phyloP scores from a whole-genome alignment of 2,888 invertebrate species.

The Apoda limacodes region DNA sequence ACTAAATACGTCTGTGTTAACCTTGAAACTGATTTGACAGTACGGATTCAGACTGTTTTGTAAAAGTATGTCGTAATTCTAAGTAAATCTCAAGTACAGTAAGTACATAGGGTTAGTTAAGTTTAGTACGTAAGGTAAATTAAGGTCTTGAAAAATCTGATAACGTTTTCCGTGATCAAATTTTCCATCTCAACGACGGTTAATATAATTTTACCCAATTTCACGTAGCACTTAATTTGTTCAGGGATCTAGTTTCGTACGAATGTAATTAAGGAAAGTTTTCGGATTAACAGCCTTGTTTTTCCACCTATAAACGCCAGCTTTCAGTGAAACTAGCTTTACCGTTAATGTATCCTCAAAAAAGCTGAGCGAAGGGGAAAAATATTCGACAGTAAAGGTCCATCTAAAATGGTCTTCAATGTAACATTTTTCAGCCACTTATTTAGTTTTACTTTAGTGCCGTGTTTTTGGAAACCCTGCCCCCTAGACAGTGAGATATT shows the following conservation, averaged over 20 bases:
- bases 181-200: too few relatives aligned
- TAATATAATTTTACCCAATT: too few relatives aligned
- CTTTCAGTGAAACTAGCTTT: conserved; percentile 24
- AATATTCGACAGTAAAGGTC: conserved; percentile 25
- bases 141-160: too few relatives aligned
- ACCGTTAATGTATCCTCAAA: conserved; percentile 20
- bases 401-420: conserved; percentile 28
- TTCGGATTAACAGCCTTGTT: conserved; percentile 60
- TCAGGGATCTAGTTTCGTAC: conserved; percentile 58
- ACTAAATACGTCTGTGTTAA: too few relatives aligned
- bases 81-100: too few relatives aligned
- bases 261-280: conserved; percentile 64
- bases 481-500: conserved; percentile 61
- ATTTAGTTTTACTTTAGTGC: conserved; percentile 57
- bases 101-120: too few relatives aligned
- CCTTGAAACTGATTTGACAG: too few relatives aligned
- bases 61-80: too few relatives aligned
- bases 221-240: conserved; percentile 52
- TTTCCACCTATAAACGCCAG: conserved; percentile 45
- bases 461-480: conserved; percentile 44
- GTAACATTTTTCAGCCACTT: conserved; percentile 58
- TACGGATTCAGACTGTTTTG: too few relatives aligned
- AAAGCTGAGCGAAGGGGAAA: conserved; percentile 12
- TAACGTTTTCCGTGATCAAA: too few relatives aligned
- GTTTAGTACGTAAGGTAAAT: too few relatives aligned